Evolutionary conservation across 2,797 vertebrate species (phyloP), one percentile per base, ranked within the genome.

Genomic region (Fistularia commersonii): DNA sequence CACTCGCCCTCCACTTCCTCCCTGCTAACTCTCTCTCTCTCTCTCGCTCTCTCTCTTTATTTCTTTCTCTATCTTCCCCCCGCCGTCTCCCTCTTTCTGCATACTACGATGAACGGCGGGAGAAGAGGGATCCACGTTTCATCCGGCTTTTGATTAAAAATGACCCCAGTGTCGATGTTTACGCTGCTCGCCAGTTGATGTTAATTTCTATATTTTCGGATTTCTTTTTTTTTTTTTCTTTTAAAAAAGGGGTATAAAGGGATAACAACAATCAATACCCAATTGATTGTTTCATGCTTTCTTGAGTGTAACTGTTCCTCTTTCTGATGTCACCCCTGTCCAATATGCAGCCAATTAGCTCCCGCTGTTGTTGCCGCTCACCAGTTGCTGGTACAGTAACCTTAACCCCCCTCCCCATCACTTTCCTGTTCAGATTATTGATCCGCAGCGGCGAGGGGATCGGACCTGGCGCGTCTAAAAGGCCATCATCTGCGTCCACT

Each of bases 401-500:
- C 85, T 82, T 83, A 82, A n/a, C n/a, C n/a, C n/a, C n/a, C n/a
- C n/a, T n/a, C n/a, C n/a, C n/a, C 82, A 85, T 85, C 82, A 61
- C 81, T 74, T 82, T 85, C 87, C 81, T 74, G 57, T 84, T 89
- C 79, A 12, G 55, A 34, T 64, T 90, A 91, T 91, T 87, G 91
- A 92, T 91, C 82, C 82, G 54, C 76, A 72, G 80, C 74, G 57
- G 71, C 69, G 76, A 81, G 79, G 80, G 73, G 82, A 88, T 88
- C 84, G 89, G 89, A 88, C 75, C 67, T 81, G 81, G 79, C 82
- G 85, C 79, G 83, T 83, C 86, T 88, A 77, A 90, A 87, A 89
- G 88, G 84, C 89, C 82, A 90, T 91, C 90, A 90, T 87, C 87
- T 87, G 81, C 59, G 41, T 83, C 76, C 85, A 85, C 86, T 89